Evolutionary conservation across 2,113 vertebrate species (phyloP), one percentile per base, ranked within the genome.

Genomic region (Misgurnus mizolepis): DNA sequence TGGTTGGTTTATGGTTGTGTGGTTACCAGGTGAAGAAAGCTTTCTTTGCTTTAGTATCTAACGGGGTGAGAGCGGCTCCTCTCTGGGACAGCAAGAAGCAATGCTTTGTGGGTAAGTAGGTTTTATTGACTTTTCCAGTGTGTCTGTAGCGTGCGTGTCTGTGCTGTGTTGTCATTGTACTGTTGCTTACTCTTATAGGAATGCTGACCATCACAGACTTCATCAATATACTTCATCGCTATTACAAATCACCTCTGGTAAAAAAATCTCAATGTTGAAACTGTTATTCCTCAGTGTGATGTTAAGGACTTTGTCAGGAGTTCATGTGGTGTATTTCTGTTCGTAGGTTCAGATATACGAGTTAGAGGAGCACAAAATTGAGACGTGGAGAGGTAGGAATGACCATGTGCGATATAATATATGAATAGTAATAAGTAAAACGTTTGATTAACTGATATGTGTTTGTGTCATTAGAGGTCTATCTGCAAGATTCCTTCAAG

Each of bases 121-220:
- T 7, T 3, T 18, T 49, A 80, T 77, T 67, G 55, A n/a, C 6
- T 2, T 58, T 58, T 58, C 6, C 3, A n/a, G n/a, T 17, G n/a
- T 6, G 18, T 5, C 40, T 47, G 70, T 71, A 15, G 45, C 6
- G 56, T 12, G 45, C 6, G 56, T 12, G 50, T 53, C 15, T 53
- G 50, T 53, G 11, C 50, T 58, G 14, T 62, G 27, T 67, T 82
- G 5, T 5, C 5, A 66, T 7, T 22, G 0, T 77, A 40, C n/a
- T 66, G 27, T 50, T 8, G 0, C 39, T 84, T 27, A 67, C 22
- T 58, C 17, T 58, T 81, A 43, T 88, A 97, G 96, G 96, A 64
- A 98, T 98, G 96, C 89, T 99, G 81, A 99, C 97, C 82, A 99
- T 99, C 90, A 98, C 97, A 7, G 97, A 99, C 90, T 99, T 99